Base-by-base conservation (phyloP, 2,113 vertebrate genomes). In the Petrocephalus microphthalmus region DNA sequence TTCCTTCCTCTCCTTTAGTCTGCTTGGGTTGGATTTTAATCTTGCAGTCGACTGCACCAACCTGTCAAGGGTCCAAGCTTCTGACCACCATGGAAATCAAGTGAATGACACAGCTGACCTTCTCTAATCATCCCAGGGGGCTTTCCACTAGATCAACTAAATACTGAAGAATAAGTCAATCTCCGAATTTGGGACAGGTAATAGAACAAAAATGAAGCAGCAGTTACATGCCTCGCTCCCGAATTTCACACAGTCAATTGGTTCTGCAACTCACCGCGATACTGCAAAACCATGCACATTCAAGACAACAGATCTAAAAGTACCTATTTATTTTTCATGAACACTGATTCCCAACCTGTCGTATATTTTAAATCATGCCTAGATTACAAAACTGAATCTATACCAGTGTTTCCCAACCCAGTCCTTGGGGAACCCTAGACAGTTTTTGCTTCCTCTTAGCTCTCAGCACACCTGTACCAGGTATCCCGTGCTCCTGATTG, bases 61-160 rank as follows among this genome's bases (percentile, higher is more conserved):
- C 25, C 7, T 54, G 90, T 91, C 86, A 88, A 90, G 87, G 84
- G 90, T 78, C 5, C 1, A 47, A 67, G 92, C 88, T 78, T 89
- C 86, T 91, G 88, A 85, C 90, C 92, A 92, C 90, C 89, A 87
- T 22, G 93, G 92, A 93, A 92, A 92, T 91, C 92, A 94, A 93
- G 91, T 88, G 90, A 84, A 91, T 91, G 91, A 91, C 91, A 91
- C 84, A 87, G 90, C 88, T 89, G 84, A 89, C 49, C 52, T 89
- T 91, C 89, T 91, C 81, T 89, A 87, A 81, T 90, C 88, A 83
- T 74, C 47, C 47, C 47, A 49, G 47, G 7, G 47, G 78, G 1
- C 37, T 33, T 82, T 45, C 17, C 20, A 45, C 13, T 45, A 19
- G 17, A 33, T 29, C 7, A 56, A 3, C n/a, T 53, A 15, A 56